Percentiles rank a stretch among this genome's conserved stretches.
Evolutionary conservation across 1,140 invertebrate genomes (phyloP).

Genomic region (Listronotus bonariensis): DNA sequence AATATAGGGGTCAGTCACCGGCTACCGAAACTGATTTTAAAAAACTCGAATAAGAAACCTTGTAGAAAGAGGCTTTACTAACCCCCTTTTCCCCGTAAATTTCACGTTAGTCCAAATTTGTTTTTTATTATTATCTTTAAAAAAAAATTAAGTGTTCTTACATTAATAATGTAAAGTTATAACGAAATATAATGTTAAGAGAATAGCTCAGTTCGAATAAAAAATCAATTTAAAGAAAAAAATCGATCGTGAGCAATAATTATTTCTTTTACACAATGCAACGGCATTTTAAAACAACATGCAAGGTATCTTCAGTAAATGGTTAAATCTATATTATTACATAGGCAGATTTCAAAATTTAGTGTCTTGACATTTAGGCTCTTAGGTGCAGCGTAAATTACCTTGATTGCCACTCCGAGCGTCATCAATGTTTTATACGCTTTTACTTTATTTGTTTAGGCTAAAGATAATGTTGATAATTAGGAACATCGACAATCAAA

Average conservation of each 20-base stretch:
- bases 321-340: slow-evolving; percentile 16
- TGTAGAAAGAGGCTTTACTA: too few species aligned
- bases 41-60: too few species aligned
- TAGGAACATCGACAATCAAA: neutral
- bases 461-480: neutral
- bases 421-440: slow-evolving; percentile 8
- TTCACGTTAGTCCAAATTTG: too few species aligned
- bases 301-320: slow-evolving; percentile 16
- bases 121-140: too few species aligned
- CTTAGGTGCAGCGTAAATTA: slow-evolving; percentile 19
- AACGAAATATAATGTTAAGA: too few species aligned
- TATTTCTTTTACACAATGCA: slow-evolving; percentile 15
- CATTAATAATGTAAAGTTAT: too few species aligned
- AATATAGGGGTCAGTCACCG: too few species aligned
- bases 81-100: too few species aligned
- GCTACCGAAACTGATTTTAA: too few species aligned
- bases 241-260: slow-evolving; percentile 12
- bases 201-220: too few species aligned
- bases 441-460: slow-evolving; percentile 8
- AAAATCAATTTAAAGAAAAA: neutral
- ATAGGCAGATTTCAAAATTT: slow-evolving; percentile 22
- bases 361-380: slow-evolving; percentile 17
- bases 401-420: slow-evolving; percentile 12
- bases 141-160: too few species aligned
- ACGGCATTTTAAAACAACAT: slow-evolving; percentile 14